Conservation (phyloP, 2,113 vertebrate species). For the Amphiprion ocellaris region DNA sequence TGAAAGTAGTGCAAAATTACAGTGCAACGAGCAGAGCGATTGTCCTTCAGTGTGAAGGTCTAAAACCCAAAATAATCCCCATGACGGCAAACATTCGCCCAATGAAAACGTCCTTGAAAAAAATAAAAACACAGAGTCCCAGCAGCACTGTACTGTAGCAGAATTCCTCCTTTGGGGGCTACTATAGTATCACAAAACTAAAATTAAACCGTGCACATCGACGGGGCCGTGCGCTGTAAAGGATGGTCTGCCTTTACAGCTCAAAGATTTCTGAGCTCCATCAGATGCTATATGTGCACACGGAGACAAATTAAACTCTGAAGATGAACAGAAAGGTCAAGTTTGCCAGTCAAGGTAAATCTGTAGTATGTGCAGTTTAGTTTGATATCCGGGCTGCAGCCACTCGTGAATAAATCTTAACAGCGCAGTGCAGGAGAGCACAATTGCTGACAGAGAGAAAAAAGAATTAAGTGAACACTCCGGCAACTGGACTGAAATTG, state of each 20-base stretch:
- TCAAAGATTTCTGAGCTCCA: not conserved
- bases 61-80: constrained; percentile 62
- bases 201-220: constrained; percentile 51
- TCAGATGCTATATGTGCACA: not conserved
- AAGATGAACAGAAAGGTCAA: too few species aligned
- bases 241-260: not conserved
- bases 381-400: not conserved
- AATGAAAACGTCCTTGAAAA: constrained; percentile 56
- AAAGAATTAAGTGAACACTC: not conserved
- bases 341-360: not conserved
- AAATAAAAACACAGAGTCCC: constrained; percentile 38
- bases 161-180: constrained; percentile 52
- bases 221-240: constrained; percentile 6
- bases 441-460: not conserved
- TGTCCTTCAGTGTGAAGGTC: constrained; percentile 56
- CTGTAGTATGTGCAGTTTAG: not conserved
- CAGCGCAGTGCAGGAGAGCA: not conserved
- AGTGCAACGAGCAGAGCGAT: constrained; percentile 33
- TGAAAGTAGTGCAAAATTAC: constrained; percentile 40
- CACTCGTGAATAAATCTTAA: not conserved
- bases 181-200: constrained; percentile 38
- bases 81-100: constrained; percentile 59
- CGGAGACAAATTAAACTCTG: not conserved
- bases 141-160: constrained; percentile 25
- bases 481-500: not conserved